Base-by-base conservation (phyloP, 2,797 vertebrate genomes). In the Melanotaenia trifasciata region DNA sequence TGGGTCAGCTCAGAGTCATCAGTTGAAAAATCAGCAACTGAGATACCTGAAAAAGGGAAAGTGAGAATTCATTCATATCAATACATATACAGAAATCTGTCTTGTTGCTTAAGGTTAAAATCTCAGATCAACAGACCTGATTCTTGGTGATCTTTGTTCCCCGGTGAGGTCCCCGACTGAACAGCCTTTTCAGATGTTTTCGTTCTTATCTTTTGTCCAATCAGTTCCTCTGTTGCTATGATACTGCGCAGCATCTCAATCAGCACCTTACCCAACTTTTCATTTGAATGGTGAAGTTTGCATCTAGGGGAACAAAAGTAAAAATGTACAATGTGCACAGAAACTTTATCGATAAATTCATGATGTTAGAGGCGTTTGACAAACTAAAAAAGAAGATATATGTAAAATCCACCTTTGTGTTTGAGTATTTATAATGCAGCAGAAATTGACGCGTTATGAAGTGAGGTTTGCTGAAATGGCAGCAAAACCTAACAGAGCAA, bases 1-100 rank as follows among this genome's bases (percentile, higher is more conserved):
- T 99, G 96, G 60, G 96, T 98, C 67, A 99, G 72, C 56, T 99
- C 98, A 38, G 94, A 81, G 5, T 94, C 94, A 35, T 96, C 95
- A 12, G 75, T 63, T 47, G 90, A 85, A 47, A 88, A 26, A 64
- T 92, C 89, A 26, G 81, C 70, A 11, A 90, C 64, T 56, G 77
- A 79, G 26, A 88, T 81, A 6, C 89, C 92, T 76, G 20, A 1
- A 36, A 61, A 30, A 26, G 0, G 30, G 13, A 3, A 53, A 0
- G 20, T 9, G 10, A 14, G 51, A 53, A 43, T 36, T 1, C n/a
- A 35, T 35, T 0, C 26, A 16, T 33, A 18, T 22, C 6, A 45
- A 59, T 20, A 10, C 22, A 28, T 60, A 10, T 38, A 16, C 18
- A 22, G 4, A 47, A 30, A n/a, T 60, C 0, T 2, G 14, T 8